phyloP scores from a whole-genome alignment of 2,113 vertebrate species.

The Equus przewalskii region DNA sequence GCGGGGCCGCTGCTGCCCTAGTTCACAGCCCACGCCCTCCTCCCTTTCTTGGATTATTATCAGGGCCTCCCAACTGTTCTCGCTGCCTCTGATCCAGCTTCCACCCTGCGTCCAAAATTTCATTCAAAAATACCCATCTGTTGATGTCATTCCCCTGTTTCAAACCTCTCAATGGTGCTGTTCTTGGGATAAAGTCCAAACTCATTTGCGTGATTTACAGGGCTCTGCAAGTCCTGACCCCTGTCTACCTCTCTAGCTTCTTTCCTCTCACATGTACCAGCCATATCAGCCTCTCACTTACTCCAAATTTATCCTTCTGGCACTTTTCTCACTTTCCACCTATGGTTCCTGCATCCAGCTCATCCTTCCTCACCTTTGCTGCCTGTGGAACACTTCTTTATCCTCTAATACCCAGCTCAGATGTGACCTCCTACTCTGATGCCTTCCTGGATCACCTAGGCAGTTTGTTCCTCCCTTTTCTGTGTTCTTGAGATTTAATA shows the following conservation, averaged over 20 bases:
- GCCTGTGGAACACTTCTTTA: neutral
- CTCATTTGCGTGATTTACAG: neutral
- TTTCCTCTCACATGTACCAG: neutral
- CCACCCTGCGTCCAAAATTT: conserved; percentile 1
- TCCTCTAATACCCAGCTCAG: neutral
- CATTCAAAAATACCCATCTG: conserved; percentile 45
- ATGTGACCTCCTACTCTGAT: neutral
- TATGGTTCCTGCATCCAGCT: neutral
- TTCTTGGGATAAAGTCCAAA: neutral
- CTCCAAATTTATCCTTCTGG: neutral
- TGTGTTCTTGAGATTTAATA: neutral
- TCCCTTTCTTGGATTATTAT: conserved; percentile 11
- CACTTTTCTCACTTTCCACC: neutral
- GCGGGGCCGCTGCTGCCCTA: neutral
- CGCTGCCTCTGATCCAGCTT: neutral
- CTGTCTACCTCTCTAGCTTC: neutral
- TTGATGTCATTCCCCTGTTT: neutral
- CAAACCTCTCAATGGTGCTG: neutral
- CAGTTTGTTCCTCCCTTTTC: neutral
- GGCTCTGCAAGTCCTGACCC: neutral
- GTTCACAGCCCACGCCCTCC: neutral
- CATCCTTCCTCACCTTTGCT: neutral
- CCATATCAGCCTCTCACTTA: neutral
- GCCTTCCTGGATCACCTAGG: neutral
- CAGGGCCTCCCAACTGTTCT: neutral